phyloP scores from a whole-genome alignment of 2,888 invertebrate genomes.

The Latrodectus elegans region DNA sequence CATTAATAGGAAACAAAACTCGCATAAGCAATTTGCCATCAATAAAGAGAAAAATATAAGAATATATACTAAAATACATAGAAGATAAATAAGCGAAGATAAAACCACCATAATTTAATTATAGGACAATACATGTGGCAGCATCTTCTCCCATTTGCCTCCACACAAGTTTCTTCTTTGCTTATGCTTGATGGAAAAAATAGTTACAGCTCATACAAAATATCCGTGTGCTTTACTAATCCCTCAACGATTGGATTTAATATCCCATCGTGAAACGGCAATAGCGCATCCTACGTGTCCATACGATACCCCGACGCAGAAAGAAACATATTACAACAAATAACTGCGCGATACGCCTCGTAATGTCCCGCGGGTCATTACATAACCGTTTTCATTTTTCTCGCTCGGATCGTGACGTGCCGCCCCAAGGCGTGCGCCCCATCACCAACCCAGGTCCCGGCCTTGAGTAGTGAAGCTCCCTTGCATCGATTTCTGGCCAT shows the following conservation, averaged over 20 bases:
- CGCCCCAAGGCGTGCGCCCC: constrained; percentile 19
- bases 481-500: constrained; percentile 28
- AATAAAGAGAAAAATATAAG: too few species aligned
- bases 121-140: too few species aligned
- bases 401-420: constrained; percentile 25
- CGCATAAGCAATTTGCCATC: too few species aligned
- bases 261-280: neutral
- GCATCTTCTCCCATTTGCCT: too few species aligned
- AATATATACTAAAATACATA: too few species aligned
- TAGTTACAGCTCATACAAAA: too few species aligned
- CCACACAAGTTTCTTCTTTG: too few species aligned
- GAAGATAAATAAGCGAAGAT: too few species aligned
- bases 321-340: constrained; percentile 13
- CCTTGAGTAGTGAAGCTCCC: constrained; percentile 9
- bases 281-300: neutral
- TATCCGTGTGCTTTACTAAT: neutral
- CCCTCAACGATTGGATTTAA: neutral
- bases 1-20: too few species aligned
- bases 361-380: constrained; percentile 34
- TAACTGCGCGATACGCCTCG: constrained; percentile 5
- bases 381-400: constrained; percentile 37
- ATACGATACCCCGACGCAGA: neutral
- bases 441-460: neutral
- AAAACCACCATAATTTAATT: too few species aligned
- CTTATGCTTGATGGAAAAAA: too few species aligned